Evolutionary conservation across 2,113 vertebrate genomes (phyloP).

Genomic region (Catharus bicknelli): DNA sequence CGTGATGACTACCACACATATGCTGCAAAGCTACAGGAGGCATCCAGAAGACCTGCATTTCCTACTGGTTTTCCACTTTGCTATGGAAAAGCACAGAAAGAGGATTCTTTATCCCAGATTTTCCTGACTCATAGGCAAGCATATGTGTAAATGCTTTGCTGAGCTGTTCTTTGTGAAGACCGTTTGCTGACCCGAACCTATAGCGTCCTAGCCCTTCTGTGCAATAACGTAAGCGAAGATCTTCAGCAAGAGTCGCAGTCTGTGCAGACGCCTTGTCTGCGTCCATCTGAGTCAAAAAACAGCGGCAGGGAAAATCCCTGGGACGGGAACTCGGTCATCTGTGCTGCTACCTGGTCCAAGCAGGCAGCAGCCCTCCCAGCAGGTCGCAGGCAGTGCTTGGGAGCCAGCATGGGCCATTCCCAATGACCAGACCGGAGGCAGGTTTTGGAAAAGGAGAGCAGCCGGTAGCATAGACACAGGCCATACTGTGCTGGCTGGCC

Average conservation of each 20-base stretch:
- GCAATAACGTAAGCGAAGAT: background rate
- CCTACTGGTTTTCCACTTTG: background rate
- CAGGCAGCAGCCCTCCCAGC: slow-evolving; percentile 56
- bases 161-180: background rate
- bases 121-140: background rate
- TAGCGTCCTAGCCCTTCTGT: background rate
- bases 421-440: slow-evolving; percentile 33
- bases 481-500: background rate
- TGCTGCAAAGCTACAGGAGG: background rate
- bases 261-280: background rate
- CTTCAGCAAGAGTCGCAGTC: background rate
- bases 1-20: fast-evolving
- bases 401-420: slow-evolving; percentile 21
- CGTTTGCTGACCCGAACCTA: background rate
- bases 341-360: slow-evolving; percentile 6
- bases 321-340: slow-evolving; percentile 6
- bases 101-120: background rate
- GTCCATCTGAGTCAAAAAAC: slow-evolving; percentile 2
- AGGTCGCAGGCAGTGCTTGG: slow-evolving; percentile 13
- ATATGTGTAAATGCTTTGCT: background rate
- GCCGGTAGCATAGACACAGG: background rate
- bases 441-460: slow-evolving; percentile 5
- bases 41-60: background rate
- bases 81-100: background rate
- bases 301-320: slow-evolving; percentile 57